Evolutionary conservation across 2,797 vertebrate genomes (phyloP).

Genomic region (Coranthus polyacanthus): DNA sequence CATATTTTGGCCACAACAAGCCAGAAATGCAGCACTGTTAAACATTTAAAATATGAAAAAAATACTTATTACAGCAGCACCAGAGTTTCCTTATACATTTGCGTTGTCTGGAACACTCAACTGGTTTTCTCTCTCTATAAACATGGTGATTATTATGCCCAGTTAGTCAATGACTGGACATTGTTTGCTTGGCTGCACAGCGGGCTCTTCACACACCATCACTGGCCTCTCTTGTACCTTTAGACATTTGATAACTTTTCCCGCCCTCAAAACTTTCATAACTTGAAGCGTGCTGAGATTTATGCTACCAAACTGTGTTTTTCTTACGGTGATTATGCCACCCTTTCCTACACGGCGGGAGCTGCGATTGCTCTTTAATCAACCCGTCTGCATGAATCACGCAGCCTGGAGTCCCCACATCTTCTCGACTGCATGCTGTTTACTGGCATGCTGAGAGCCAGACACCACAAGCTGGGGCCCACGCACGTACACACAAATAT

Average conservation of each 20-base stretch:
- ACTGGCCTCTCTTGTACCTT: conserved; percentile 31
- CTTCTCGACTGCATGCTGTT: conserved; percentile 68
- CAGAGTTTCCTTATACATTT: not conserved
- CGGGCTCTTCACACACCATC: conserved; percentile 9
- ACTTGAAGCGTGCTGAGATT: conserved; percentile 53
- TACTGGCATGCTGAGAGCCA: conserved; percentile 66
- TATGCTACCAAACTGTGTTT: conserved; percentile 57
- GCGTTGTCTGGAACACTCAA: not conserved
- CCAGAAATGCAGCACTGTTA: too few relatives aligned
- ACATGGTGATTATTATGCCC: conserved; percentile 9
- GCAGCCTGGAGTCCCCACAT: conserved; percentile 62
- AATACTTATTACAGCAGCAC: conserved; percentile 8
- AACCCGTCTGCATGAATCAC: conserved; percentile 74
- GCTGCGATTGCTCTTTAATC: conserved; percentile 79
- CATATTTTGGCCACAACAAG: too few relatives aligned
- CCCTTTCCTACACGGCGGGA: conserved; percentile 66
- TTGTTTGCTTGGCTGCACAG: conserved; percentile 21
- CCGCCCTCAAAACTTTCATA: conserved; percentile 50
- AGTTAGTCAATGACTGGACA: not conserved
- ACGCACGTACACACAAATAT: conserved; percentile 38
- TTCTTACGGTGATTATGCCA: conserved; percentile 68
- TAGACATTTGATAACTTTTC: conserved; percentile 48
- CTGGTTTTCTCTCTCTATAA: conserved; percentile 2
- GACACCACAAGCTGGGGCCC: conserved; percentile 64
- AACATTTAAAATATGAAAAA: not conserved